Conservation (phyloP, 2,797 vertebrate genomes). For the Benthosema pterotum region DNA sequence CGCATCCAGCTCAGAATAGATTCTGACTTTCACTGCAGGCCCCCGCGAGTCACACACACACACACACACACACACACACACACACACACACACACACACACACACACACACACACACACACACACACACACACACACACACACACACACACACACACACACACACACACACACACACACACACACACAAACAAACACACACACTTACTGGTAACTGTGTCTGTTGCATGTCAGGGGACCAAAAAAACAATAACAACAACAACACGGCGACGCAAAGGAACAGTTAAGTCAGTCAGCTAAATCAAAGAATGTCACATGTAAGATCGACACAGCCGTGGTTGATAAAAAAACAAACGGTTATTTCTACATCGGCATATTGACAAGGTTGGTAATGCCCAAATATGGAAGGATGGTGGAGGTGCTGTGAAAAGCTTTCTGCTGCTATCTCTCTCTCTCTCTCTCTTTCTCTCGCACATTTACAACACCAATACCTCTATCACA, state of each 20-base stretch:
- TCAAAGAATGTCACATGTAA: too few species aligned
- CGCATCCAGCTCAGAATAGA: conserved; percentile 59
- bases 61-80: conserved; percentile 6
- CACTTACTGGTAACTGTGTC: conserved; percentile 18
- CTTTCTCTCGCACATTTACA: too few species aligned
- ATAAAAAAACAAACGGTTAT: too few species aligned
- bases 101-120: conserved; percentile 7
- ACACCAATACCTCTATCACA: too few species aligned
- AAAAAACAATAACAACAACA: not conserved
- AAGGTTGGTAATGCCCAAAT: too few species aligned
- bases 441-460: too few species aligned
- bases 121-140: conserved; percentile 10
- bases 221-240: conserved; percentile 31
- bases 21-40: conserved; percentile 47
- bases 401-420: too few species aligned
- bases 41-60: conserved; percentile 19
- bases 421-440: too few species aligned
- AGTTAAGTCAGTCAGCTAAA: not conserved
- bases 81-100: conserved; percentile 9
- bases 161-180: conserved; percentile 9
- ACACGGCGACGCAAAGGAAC: not conserved
- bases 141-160: conserved; percentile 8
- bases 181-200: conserved; percentile 4
- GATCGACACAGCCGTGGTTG: too few species aligned
- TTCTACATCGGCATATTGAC: too few species aligned